Evolutionary conservation across 92 coral and sea anemone genomes (phyloP).

Genomic region (Chrysogorgia sp.): DNA sequence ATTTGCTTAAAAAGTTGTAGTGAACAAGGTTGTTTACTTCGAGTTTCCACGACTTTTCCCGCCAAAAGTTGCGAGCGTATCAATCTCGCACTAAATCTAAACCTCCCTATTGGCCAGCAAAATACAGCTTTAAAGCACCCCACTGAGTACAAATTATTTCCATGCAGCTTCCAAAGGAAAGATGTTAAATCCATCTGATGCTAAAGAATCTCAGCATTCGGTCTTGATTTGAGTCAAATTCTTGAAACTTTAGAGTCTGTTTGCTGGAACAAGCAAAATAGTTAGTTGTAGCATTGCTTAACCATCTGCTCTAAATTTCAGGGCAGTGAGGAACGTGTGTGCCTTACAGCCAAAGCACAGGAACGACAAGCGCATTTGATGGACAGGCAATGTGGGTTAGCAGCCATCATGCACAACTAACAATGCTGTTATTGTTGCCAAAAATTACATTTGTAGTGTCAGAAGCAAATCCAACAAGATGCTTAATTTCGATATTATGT

Average conservation of each 20-base stretch:
- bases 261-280: slow-evolving; percentile 28
- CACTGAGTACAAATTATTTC: slow-evolving; percentile 23
- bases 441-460: slow-evolving; percentile 15
- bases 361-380: slow-evolving; percentile 32
- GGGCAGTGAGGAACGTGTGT: slow-evolving; percentile 17
- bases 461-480: slow-evolving; percentile 34
- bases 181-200: slow-evolving; percentile 41
- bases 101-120: no score
- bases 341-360: no score
- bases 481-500: slow-evolving; percentile 7
- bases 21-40: no score
- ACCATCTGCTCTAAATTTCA: slow-evolving; percentile 18
- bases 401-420: slow-evolving; percentile 21
- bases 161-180: slow-evolving; percentile 29
- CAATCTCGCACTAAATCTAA: no score
- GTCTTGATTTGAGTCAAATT: slow-evolving; percentile 26
- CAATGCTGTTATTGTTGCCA: slow-evolving; percentile 37
- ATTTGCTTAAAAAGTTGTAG: no score
- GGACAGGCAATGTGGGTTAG: slow-evolving; percentile 28
- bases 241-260: slow-evolving; percentile 6
- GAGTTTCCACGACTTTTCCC: no score
- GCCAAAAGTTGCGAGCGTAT: no score
- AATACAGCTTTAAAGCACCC: background rate
- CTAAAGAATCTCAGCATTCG: no score
- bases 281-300: slow-evolving; percentile 35